Conservation (phyloP, 2,113 vertebrate species). For the Silurus glanis region DNA sequence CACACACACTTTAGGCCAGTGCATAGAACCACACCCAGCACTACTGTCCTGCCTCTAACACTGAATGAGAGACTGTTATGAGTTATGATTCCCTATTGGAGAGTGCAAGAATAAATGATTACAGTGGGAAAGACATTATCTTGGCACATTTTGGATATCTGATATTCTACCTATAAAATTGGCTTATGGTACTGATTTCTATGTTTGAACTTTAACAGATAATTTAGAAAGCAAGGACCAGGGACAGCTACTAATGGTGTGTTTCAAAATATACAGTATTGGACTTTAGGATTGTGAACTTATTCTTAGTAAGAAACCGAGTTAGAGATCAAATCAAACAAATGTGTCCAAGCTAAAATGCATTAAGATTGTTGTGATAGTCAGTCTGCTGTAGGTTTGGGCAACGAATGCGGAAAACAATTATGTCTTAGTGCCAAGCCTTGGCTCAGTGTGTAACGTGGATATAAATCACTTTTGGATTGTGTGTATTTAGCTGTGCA, state of each 20-base stretch:
- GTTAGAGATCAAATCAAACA: background rate
- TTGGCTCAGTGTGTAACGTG: background rate
- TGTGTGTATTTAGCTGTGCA: background rate
- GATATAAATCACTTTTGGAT: background rate
- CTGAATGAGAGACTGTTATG: slow-evolving; percentile 7
- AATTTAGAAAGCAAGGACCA: background rate
- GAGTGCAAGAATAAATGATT: slow-evolving; percentile 23
- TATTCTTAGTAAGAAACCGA: background rate
- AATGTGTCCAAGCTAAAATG: background rate
- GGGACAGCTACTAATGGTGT: background rate
- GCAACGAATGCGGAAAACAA: background rate
- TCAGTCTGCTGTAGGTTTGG: background rate
- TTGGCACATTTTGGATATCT: slow-evolving; percentile 16
- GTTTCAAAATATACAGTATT: background rate
- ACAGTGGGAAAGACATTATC: slow-evolving; percentile 9
- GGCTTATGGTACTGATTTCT: background rate
- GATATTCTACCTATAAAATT: background rate
- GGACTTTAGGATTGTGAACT: background rate
- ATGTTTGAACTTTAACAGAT: background rate
- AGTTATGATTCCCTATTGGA: slow-evolving; percentile 23
- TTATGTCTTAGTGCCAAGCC: background rate
- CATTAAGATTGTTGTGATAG: background rate
- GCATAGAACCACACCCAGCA: slow-evolving; percentile 43
- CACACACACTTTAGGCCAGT: slow-evolving; percentile 27
- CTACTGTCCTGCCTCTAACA: slow-evolving; percentile 1